phyloP scores from a whole-genome alignment of 2,113 vertebrate genomes.

The Chrysochloris asiatica region DNA sequence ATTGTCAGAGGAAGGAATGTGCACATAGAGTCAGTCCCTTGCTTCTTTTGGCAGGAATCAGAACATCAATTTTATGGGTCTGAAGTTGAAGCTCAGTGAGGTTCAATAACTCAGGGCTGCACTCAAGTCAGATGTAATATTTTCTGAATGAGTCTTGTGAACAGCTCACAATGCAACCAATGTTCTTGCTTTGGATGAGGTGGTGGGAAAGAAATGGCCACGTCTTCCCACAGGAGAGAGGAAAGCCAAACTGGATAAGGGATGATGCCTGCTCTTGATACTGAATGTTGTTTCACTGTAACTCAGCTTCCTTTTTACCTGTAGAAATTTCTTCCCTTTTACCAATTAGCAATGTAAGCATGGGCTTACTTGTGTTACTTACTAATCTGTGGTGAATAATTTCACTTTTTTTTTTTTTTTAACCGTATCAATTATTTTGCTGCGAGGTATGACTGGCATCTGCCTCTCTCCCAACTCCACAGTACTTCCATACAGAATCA shows the following conservation, averaged over 20 bases:
- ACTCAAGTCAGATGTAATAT: too few relatives aligned
- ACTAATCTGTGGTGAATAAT: too few relatives aligned
- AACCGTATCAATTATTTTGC: background rate
- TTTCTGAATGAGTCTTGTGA: background rate
- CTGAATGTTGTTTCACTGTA: background rate
- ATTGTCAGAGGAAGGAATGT: background rate
- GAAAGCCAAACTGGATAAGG: too few relatives aligned
- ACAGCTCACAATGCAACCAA: too few relatives aligned
- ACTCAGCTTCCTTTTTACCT: background rate
- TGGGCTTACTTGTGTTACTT: background rate
- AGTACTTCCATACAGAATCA: background rate
- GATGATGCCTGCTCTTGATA: background rate
- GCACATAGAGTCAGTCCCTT: background rate
- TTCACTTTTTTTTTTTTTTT: too few relatives aligned
- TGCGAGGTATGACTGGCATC: too few relatives aligned
- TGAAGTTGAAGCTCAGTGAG: background rate
- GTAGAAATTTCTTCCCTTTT: too few relatives aligned
- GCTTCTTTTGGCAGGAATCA: background rate
- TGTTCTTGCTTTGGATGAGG: background rate
- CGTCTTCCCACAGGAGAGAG: background rate
- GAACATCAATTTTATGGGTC: background rate
- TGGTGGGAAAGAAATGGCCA: background rate
- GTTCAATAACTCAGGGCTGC: background rate
- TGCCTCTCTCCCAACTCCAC: too few relatives aligned
- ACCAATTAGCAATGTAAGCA: background rate